phyloP scores from a whole-genome alignment of 2,797 vertebrate species.

The Spondyliosoma cantharus region DNA sequence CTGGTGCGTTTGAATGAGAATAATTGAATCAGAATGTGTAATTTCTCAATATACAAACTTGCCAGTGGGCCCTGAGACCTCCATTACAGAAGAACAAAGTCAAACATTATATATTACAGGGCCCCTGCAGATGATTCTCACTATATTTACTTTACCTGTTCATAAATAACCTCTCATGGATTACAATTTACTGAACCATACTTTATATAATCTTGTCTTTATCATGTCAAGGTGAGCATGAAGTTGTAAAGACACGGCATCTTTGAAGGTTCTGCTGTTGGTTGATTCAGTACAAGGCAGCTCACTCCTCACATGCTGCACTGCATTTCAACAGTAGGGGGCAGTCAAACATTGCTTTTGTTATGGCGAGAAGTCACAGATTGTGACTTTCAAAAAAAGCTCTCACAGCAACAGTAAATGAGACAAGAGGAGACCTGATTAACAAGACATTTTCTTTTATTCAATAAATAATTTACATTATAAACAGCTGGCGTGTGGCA shows the following conservation, averaged over 20 bases:
- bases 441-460: slow-evolving; percentile 86
- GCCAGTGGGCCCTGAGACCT: neutral
- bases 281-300: neutral
- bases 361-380: neutral
- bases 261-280: neutral
- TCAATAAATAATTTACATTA: slow-evolving; percentile 99
- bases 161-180: neutral
- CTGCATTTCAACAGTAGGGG: slow-evolving; percentile 65
- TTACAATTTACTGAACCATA: neutral
- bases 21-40: no score
- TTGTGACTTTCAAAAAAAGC: slow-evolving; percentile 41
- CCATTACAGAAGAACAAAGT: neutral
- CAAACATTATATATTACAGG: neutral
- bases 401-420: slow-evolving; percentile 14
- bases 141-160: neutral
- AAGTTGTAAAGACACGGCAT: neutral
- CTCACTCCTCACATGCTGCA: neutral
- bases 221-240: neutral
- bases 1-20: no score
- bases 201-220: neutral
- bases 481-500: slow-evolving; percentile 89
- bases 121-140: neutral
- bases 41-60: no score
- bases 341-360: slow-evolving; percentile 55
- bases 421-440: slow-evolving; percentile 43